Percentiles rank a stretch among this genome's conserved stretches.
phyloP scores from a whole-genome alignment of 2,888 invertebrate species.

The Melangyna quadrimaculata region DNA sequence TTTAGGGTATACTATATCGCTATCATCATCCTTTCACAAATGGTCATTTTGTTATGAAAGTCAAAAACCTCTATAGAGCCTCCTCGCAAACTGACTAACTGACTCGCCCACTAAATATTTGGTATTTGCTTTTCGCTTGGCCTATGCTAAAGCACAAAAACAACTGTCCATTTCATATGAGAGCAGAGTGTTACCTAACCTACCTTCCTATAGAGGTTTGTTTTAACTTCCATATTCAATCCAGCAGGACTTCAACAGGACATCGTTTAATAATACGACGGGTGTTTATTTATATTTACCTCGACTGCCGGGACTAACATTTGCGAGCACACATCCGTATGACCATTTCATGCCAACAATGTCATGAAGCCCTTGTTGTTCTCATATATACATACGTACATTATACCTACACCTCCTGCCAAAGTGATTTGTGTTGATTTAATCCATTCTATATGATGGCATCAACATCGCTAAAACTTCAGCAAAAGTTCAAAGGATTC shows the following conservation, averaged over 20 bases:
- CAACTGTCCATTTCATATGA: background rate
- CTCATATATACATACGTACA: background rate
- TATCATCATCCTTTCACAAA: constrained; percentile 21
- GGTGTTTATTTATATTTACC: constrained; percentile 70
- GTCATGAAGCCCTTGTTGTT: background rate
- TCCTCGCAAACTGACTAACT: constrained; percentile 48
- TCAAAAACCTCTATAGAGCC: constrained; percentile 34
- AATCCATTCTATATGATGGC: constrained; percentile 55
- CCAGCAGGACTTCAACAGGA: constrained; percentile 9
- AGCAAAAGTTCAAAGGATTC: constrained; percentile 68
- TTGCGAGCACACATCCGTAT: constrained; percentile 39
- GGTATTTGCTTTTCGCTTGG: constrained; percentile 58
- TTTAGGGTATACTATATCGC: background rate
- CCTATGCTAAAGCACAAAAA: constrained; percentile 2
- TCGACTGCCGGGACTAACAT: constrained; percentile 25
- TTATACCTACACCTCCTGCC: background rate
- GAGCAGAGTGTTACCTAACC: background rate
- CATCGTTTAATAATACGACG: constrained; percentile 69
- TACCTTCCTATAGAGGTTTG: background rate
- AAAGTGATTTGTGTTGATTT: constrained; percentile 69
- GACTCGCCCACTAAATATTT: constrained; percentile 70
- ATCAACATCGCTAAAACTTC: constrained; percentile 26
- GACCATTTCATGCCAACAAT: constrained; percentile 58
- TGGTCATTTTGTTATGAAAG: constrained; percentile 61
- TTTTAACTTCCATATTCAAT: background rate